Percentiles rank a stretch among this genome's conserved stretches.
phyloP scores from a whole-genome alignment of 2,113 vertebrate species.

The Erinaceus europaeus region DNA sequence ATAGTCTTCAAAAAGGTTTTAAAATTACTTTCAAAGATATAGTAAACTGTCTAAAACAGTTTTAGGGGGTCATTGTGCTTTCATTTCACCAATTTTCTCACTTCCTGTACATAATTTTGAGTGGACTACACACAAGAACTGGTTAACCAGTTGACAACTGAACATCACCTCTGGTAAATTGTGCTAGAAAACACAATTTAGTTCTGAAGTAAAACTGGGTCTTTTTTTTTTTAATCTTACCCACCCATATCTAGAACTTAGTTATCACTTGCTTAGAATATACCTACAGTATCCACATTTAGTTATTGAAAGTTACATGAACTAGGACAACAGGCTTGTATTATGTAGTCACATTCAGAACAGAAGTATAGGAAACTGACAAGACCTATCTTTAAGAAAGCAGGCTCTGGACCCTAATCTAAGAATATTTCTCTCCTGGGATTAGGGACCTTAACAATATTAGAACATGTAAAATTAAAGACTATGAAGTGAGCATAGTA shows the following conservation, averaged over 20 bases:
- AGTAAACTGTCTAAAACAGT: background rate
- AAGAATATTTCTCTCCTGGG: background rate
- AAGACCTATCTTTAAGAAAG: background rate
- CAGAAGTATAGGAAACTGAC: background rate
- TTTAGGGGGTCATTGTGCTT: background rate
- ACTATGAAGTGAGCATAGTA: background rate
- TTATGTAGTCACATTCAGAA: background rate
- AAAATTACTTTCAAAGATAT: background rate
- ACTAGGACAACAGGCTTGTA: background rate
- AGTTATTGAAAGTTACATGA: background rate
- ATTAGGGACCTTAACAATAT: background rate
- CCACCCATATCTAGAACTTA: background rate
- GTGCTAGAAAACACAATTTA: background rate
- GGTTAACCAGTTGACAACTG: background rate
- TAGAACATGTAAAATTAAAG: background rate
- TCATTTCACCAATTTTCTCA: background rate
- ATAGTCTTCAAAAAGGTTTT: slow-evolving; percentile 16
- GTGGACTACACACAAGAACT: background rate
- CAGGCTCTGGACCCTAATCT: background rate
- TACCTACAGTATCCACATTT: background rate
- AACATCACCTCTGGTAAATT: background rate
- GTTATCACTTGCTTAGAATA: background rate
- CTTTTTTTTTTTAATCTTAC: background rate
- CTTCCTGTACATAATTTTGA: background rate
- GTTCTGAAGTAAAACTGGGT: background rate